Evolutionary conservation across 2,113 vertebrate species (phyloP).

Genomic region (Labeo rohita): DNA sequence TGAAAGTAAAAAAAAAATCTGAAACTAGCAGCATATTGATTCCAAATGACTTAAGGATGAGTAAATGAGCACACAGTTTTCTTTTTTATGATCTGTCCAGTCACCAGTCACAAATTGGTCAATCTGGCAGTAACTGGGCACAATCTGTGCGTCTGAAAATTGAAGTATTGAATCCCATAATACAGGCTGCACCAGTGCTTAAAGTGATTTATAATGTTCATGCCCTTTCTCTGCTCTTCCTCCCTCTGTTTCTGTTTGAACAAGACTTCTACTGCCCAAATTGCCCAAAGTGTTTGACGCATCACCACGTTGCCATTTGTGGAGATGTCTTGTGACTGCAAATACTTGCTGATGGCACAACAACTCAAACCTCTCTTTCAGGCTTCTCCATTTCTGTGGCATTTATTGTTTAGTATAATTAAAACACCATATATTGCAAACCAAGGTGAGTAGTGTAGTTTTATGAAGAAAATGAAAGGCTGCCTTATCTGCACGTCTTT

Average conservation of each 20-base stretch:
- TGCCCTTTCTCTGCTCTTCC: background rate
- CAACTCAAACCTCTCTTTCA: background rate
- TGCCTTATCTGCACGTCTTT: background rate
- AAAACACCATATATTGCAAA: background rate
- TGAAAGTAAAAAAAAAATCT: no score
- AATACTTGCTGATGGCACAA: background rate
- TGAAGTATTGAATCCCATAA: background rate
- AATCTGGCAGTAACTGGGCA: background rate
- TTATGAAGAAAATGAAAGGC: background rate
- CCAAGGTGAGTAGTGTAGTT: background rate
- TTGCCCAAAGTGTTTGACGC: background rate
- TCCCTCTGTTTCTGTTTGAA: background rate
- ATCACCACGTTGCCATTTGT: background rate
- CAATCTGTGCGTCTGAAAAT: background rate
- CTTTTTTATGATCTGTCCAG: background rate
- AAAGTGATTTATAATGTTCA: background rate
- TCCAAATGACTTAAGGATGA: background rate
- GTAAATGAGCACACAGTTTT: background rate
- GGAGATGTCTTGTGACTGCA: background rate
- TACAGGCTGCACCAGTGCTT: background rate
- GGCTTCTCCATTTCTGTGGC: background rate
- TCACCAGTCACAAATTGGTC: background rate
- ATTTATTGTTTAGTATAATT: background rate
- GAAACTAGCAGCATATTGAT: no score
- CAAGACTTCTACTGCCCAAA: background rate